Percentiles rank a stretch among this genome's conserved stretches.
phyloP scores from a whole-genome alignment of 2,113 vertebrate genomes.

The Pangasianodon hypophthalmus region DNA sequence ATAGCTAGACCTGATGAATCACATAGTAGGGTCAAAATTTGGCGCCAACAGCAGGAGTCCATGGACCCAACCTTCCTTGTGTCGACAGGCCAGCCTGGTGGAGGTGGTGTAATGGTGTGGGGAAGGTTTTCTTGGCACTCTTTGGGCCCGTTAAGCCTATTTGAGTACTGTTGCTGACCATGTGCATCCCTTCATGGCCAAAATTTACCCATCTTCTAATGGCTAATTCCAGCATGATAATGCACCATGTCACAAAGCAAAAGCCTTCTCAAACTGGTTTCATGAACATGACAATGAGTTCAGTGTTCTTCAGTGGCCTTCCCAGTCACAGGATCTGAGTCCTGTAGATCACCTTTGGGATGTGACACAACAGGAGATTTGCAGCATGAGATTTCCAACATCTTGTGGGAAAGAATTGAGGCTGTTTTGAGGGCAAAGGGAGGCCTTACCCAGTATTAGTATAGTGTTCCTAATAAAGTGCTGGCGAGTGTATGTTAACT shows the following conservation, averaged over 20 bases:
- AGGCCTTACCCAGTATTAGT: not conserved
- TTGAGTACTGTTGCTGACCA: not conserved
- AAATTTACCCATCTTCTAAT: not conserved
- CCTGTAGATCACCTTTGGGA: not conserved
- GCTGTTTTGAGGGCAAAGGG: not conserved
- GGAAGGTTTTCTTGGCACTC: not conserved
- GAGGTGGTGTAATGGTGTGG: constrained; percentile 3
- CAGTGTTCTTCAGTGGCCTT: not conserved
- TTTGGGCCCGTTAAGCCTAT: not conserved
- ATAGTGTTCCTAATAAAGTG: not conserved
- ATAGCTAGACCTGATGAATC: not conserved
- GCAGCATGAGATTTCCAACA: not conserved
- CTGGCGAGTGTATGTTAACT: not conserved
- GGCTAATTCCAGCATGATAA: not conserved
- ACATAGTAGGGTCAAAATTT: not conserved
- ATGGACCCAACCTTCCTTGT: not conserved
- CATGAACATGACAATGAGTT: not conserved
- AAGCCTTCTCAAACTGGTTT: not conserved
- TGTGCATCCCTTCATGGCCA: not conserved
- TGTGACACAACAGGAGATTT: not conserved
- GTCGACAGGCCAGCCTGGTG: not conserved
- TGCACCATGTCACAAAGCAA: not conserved
- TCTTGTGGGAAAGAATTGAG: not conserved
- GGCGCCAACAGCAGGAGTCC: not conserved
- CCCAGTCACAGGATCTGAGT: not conserved